Evolutionary conservation across 2,888 invertebrate species (phyloP).

Genomic region (Cataglyphis rosenhaueri): DNA sequence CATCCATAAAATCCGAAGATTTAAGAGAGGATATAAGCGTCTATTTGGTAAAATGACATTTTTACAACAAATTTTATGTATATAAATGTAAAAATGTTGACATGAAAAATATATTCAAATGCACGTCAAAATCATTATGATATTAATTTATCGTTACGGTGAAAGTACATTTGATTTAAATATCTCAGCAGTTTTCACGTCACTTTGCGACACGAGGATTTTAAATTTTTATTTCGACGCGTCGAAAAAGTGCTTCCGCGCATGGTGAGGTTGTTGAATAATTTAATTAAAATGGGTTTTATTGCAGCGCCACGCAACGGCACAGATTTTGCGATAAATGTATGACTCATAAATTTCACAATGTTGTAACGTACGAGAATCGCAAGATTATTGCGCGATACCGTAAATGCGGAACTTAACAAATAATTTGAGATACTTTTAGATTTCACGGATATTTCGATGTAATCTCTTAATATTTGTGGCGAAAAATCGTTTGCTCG

Average conservation of each 20-base stretch:
- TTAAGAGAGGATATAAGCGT: background rate
- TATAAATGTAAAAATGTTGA: background rate
- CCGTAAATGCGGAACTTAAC: background rate
- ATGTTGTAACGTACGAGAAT: background rate
- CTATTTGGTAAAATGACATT: background rate
- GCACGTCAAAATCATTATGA: background rate
- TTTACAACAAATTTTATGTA: background rate
- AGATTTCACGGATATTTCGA: background rate
- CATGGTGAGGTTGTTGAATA: constrained; percentile 25
- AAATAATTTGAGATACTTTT: background rate
- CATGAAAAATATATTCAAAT: background rate
- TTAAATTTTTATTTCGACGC: constrained; percentile 21
- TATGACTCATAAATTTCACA: background rate
- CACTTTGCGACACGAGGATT: background rate
- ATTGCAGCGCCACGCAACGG: constrained; percentile 1
- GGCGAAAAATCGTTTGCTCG: background rate
- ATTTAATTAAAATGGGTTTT: constrained; percentile 33
- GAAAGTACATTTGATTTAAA: background rate
- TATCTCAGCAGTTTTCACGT: background rate
- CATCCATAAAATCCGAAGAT: background rate
- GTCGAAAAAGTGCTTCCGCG: constrained; percentile 7
- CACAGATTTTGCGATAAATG: constrained; percentile 40
- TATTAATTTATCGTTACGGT: background rate
- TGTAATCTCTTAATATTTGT: background rate
- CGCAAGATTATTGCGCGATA: constrained; percentile 12